phyloP scores from a whole-genome alignment of 2,888 invertebrate genomes.

The Meteorus colon region DNA sequence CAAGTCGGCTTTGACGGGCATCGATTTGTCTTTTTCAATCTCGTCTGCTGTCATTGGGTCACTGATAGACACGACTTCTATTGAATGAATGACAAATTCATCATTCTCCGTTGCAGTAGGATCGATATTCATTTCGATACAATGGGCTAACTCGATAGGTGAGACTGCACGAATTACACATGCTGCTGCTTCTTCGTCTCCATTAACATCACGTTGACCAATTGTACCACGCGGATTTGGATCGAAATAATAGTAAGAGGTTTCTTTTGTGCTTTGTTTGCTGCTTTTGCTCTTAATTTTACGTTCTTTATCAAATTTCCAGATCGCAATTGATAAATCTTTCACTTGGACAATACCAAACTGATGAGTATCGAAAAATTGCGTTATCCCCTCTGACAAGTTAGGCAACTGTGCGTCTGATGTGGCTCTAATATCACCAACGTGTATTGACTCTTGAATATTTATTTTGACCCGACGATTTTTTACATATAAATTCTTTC shows the following conservation, averaged over 20 bases:
- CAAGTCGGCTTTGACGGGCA: slow-evolving; percentile 69
- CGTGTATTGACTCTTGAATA: slow-evolving; percentile 63
- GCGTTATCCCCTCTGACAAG: slow-evolving; percentile 65
- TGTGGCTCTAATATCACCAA: slow-evolving; percentile 67
- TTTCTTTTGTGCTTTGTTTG: slow-evolving; percentile 48
- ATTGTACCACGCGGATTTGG: slow-evolving; percentile 67
- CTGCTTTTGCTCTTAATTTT: slow-evolving; percentile 49
- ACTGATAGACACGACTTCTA: slow-evolving; percentile 57
- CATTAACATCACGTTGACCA: slow-evolving; percentile 40
- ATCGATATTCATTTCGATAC: slow-evolving; percentile 68
- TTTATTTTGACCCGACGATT: slow-evolving; percentile 68
- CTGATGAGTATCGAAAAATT: slow-evolving; percentile 68
- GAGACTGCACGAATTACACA: slow-evolving; percentile 70
- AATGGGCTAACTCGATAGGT: slow-evolving; percentile 65
- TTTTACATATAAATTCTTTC: slow-evolving; percentile 66
- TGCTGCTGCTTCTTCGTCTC: slow-evolving; percentile 58
- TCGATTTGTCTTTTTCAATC: slow-evolving; percentile 60
- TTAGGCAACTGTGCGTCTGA: slow-evolving; percentile 59
- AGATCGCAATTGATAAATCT: slow-evolving; percentile 70
- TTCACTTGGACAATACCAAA: slow-evolving; percentile 71
- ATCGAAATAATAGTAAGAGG: slow-evolving; percentile 73
- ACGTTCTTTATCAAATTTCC: slow-evolving; percentile 69
- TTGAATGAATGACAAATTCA: slow-evolving; percentile 63
- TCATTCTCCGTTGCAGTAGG: slow-evolving; percentile 55
- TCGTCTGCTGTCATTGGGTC: slow-evolving; percentile 63